A percentile compares a stretch with the other conserved stretches of the same genome.
Evolutionary conservation across 1,140 invertebrate species (phyloP).

Genomic region (Acromyrmex heyeri): DNA sequence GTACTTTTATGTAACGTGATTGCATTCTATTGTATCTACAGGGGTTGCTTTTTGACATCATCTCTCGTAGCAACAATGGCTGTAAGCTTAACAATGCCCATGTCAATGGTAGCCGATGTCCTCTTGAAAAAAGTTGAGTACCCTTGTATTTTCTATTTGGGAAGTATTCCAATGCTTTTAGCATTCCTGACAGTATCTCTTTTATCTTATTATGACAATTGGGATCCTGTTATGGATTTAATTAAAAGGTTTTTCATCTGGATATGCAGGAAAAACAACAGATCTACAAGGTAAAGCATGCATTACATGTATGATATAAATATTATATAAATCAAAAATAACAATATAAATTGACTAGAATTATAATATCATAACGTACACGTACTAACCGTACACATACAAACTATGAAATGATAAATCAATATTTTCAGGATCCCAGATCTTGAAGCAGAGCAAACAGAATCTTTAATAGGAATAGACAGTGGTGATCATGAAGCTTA

Average conservation of each 20-base stretch:
- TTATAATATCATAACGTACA: background rate
- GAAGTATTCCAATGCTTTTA: constrained; percentile 92
- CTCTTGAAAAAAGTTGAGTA: constrained; percentile 92
- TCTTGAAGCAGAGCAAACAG: constrained; percentile 91
- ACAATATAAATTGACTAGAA: constrained; percentile 6
- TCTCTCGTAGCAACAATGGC: constrained; percentile 94
- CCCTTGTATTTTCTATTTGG: constrained; percentile 92
- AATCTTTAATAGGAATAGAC: constrained; percentile 90
- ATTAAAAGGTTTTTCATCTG: constrained; percentile 89
- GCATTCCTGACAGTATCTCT: constrained; percentile 92
- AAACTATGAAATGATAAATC: background rate
- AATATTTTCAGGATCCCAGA: constrained; percentile 88
- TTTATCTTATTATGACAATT: constrained; percentile 94
- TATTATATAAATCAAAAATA: constrained; percentile 31
- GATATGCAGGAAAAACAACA: constrained; percentile 85
- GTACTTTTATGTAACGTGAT: background rate
- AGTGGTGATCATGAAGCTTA: constrained; percentile 88
- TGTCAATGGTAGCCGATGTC: constrained; percentile 94
- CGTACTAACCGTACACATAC: background rate
- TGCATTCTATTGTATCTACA: constrained; percentile 80
- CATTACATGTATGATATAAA: background rate
- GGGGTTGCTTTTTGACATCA: constrained; percentile 96
- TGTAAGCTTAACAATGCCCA: constrained; percentile 94
- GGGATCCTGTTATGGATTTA: constrained; percentile 92
- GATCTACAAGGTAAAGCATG: constrained; percentile 85